A percentile compares a stretch with the other conserved stretches of the same genome.
Evolutionary conservation across 2,113 vertebrate genomes (phyloP).

Genomic region (Bujurquina vittata): DNA sequence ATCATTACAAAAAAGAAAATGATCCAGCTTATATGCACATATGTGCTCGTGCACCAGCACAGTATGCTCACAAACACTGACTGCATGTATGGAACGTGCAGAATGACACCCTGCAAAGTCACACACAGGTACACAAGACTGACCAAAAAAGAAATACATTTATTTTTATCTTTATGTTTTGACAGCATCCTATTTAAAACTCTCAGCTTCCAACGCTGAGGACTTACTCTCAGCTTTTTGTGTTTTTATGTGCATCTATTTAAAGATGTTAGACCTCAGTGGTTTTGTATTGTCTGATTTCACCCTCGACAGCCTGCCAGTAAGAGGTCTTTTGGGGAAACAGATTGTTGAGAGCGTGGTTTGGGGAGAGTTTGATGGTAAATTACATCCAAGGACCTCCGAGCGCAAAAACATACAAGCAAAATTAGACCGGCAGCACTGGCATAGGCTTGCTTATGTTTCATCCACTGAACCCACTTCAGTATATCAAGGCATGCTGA

Average conservation of each 20-base stretch:
- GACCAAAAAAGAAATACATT: neutral
- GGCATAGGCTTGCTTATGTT: neutral
- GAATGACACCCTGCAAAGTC: no score
- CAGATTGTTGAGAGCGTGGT: constrained; percentile 2
- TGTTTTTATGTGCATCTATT: neutral
- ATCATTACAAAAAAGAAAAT: neutral
- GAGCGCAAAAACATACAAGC: neutral
- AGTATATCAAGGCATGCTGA: neutral
- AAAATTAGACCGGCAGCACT: constrained; percentile 10
- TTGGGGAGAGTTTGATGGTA: neutral
- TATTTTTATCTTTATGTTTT: neutral
- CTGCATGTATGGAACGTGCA: neutral
- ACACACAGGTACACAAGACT: neutral
- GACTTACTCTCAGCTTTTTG: neutral
- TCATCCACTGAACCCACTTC: constrained; percentile 14
- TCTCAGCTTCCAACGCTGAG: neutral
- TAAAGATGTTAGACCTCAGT: neutral
- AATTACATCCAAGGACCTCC: constrained; percentile 13
- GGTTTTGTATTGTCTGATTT: constrained; percentile 7
- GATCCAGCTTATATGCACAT: constrained; percentile 16
- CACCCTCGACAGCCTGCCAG: neutral
- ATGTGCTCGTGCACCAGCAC: neutral
- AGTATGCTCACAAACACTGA: neutral
- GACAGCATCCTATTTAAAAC: neutral
- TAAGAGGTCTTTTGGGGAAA: constrained; percentile 21